Evolutionary conservation across 2,113 vertebrate species (phyloP), one percentile per base, ranked within the genome.

Genomic region (Motacilla alba): DNA sequence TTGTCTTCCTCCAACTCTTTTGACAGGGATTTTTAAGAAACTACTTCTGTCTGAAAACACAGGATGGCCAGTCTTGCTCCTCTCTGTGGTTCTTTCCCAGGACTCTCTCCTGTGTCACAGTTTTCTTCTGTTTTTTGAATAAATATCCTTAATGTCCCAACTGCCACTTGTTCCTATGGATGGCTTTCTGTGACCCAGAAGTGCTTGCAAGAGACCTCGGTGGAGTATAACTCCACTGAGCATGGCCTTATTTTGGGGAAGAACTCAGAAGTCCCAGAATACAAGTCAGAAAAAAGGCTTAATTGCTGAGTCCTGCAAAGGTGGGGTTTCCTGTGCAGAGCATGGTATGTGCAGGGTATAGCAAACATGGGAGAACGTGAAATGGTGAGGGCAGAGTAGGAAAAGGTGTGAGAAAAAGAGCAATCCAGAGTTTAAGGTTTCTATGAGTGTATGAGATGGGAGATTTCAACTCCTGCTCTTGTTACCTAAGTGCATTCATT

Each of bases 281-380:
- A 33, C 6, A 5, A 8, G 5, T 49, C 67, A 63, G 49, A 64
- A 72, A 64, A 83, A 73, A 37, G 23, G 35, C 44, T 37, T 70
- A 43, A 66, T 41, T 60, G 20, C 37, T 26, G 50, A 47, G 8
- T 69, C 41, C 55, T 85, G 56, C 37, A 62, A 21, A 75, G 27
- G 28, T 35, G 33, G 41, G 22, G 11, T 13, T 62, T 75, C 31
- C 56, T 66, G 0, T 66, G 62, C 41, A 53, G 62, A 39, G 55
- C 1, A 4, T 46, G 23, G 27, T 26, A 4, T 8, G 58, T 35
- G 50, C 1, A 4, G 50, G 23, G 27, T 26, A 4, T 8, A 22
- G 47, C 27, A 70, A 30, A 52, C 35, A 2, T 20, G 41, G n/a
- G 24, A 53, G 21, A 70, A 37, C 41, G 50, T 52, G n/a, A 53